Percentiles rank a stretch among this genome's conserved stretches.
phyloP scores from a whole-genome alignment of 1,140 invertebrate genomes.

The Scaptomyza montana region DNA sequence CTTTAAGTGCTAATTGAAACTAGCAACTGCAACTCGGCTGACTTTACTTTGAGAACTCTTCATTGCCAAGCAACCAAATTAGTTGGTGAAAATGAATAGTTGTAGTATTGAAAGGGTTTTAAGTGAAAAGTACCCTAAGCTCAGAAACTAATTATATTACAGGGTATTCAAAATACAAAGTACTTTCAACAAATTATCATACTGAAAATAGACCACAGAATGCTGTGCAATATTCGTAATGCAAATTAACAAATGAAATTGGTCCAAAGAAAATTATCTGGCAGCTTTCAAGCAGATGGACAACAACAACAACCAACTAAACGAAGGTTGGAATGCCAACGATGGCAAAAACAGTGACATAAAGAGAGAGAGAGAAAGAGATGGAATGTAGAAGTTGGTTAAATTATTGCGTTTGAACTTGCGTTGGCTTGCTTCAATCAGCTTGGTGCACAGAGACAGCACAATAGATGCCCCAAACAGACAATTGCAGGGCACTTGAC shows the following conservation, averaged over 20 bases:
- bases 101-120: background rate
- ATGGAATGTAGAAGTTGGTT: constrained; percentile 7
- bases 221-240: constrained; percentile 44
- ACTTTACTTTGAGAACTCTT: constrained; percentile 11
- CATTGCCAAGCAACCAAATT: background rate
- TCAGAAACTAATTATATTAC: background rate
- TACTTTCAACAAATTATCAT: constrained; percentile 22
- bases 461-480: constrained; percentile 36
- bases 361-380: constrained; percentile 4
- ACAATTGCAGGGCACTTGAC: constrained; percentile 53
- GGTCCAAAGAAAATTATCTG: constrained; percentile 68
- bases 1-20: constrained; percentile 54
- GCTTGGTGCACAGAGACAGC: constrained; percentile 18
- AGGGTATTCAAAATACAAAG: background rate
- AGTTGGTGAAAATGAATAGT: background rate
- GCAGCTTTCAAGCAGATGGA: constrained; percentile 46
- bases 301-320: background rate
- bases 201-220: constrained; percentile 63
- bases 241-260: constrained; percentile 77
- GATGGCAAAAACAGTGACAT: too few species aligned
- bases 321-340: too few species aligned
- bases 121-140: too few species aligned
- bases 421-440: constrained; percentile 58
- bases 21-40: constrained; percentile 36
- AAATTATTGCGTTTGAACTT: constrained; percentile 66